These are phyloP conservation scores for Montipora capricornis DNA, from an alignment of 64 coral and sea anemone species.

Conservation along the genomic window DNA sequence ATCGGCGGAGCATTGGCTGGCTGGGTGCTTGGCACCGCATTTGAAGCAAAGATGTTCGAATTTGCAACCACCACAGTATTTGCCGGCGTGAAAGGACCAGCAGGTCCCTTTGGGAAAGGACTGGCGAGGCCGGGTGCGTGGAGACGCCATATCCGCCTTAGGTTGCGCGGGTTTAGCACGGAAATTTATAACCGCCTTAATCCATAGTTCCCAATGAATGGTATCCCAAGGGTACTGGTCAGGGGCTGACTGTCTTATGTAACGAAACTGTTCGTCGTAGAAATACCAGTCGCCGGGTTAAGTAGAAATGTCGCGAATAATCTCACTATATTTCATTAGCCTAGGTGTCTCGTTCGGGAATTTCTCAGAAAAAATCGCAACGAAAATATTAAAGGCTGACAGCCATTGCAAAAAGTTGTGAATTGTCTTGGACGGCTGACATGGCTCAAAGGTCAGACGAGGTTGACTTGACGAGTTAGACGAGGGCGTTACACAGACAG, in stretches of 20 bases:
- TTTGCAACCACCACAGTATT: neutral
- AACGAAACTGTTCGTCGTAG: too few relatives aligned
- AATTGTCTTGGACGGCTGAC: too few relatives aligned
- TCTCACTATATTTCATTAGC: too few relatives aligned
- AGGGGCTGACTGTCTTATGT: too few relatives aligned
- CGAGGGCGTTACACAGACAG: too few relatives aligned
- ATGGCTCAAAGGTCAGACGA: too few relatives aligned
- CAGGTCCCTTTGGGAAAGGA: slow-evolving; percentile 4
- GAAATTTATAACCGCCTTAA: neutral
- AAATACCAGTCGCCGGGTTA: too few relatives aligned
- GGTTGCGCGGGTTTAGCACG: neutral
- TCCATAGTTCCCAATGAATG: slow-evolving; percentile 15
- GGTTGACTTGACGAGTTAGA: too few relatives aligned
- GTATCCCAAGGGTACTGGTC: neutral
- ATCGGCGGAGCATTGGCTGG: neutral
- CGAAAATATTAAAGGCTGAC: too few relatives aligned
- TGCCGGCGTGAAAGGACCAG: neutral
- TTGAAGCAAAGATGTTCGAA: slow-evolving; percentile 2
- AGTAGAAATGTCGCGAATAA: neutral
- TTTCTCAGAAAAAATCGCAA: too few relatives aligned
- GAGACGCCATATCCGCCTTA: neutral
- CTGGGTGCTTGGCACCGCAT: neutral
- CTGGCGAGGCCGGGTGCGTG: neutral
- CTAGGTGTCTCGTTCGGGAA: too few relatives aligned
- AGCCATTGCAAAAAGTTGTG: too few relatives aligned